These are phyloP conservation scores for Hippoglossus hippoglossus DNA, from an alignment of 2,797 vertebrate species.

Conservation along the genomic window DNA sequence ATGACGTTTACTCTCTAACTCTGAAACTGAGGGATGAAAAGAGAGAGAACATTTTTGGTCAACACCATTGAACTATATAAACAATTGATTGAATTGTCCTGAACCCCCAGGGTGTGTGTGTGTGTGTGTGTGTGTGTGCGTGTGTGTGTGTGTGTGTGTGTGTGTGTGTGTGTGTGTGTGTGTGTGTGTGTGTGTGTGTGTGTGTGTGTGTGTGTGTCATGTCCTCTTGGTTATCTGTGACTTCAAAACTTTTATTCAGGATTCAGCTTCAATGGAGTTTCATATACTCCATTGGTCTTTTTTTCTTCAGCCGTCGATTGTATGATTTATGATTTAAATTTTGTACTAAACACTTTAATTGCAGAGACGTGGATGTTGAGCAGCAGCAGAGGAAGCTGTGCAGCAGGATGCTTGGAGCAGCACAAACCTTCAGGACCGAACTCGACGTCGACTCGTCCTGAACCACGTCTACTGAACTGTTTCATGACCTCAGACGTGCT, in stretches of 20 bases:
- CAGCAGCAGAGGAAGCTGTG: not conserved
- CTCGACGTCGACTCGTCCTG: no score
- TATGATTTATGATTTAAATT: not conserved
- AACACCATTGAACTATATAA: slow-evolving; percentile 41
- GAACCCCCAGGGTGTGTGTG: slow-evolving; percentile 27
- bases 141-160: no score
- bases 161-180: not conserved
- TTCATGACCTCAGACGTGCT: not conserved
- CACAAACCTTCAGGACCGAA: not conserved
- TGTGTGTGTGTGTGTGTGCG: not conserved
- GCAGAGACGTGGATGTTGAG: not conserved
- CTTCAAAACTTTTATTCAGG: not conserved
- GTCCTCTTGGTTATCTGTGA: no score
- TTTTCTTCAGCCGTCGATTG: not conserved
- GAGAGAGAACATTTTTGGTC: slow-evolving; percentile 14
- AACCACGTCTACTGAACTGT: not conserved
- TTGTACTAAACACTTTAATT: not conserved
- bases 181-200: not conserved
- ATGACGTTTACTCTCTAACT: not conserved
- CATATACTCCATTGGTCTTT: not conserved
- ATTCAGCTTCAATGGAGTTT: not conserved
- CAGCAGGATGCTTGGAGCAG: not conserved
- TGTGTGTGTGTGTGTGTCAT: no score
- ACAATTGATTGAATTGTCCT: slow-evolving; percentile 61
- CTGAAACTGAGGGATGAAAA: slow-evolving; percentile 21